These are phyloP conservation scores for Marronus borbonicus DNA, from an alignment of 2,888 invertebrate species.

Conservation along the genomic window DNA sequence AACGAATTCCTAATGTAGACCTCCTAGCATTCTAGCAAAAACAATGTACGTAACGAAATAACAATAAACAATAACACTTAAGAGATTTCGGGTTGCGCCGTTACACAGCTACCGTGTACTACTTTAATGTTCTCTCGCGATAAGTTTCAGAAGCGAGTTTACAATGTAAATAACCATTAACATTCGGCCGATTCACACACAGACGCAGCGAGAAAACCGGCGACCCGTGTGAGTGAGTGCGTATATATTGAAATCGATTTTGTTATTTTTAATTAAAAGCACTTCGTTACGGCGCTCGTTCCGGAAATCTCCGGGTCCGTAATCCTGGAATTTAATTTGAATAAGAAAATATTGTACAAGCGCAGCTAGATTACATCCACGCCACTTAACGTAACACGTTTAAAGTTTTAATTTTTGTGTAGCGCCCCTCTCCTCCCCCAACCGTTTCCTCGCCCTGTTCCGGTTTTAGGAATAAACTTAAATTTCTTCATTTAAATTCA, in stretches of 20 bases:
- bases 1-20: background rate
- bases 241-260: slow-evolving; percentile 29
- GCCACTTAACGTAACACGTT: slow-evolving; percentile 36
- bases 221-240: background rate
- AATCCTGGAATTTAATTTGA: slow-evolving; percentile 38
- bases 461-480: slow-evolving; percentile 10
- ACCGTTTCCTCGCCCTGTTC: too few species aligned
- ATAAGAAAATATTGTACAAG: slow-evolving; percentile 30
- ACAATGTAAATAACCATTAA: slow-evolving; percentile 23
- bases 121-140: slow-evolving; percentile 1
- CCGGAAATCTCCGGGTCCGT: slow-evolving; percentile 24
- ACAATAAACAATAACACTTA: slow-evolving; percentile 20
- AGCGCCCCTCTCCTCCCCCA: background rate
- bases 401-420: slow-evolving; percentile 31
- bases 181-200: slow-evolving; percentile 6
- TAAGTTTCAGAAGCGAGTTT: slow-evolving; percentile 14
- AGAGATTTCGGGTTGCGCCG: slow-evolving; percentile 11
- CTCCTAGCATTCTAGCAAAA: background rate
- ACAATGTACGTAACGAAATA: slow-evolving; percentile 1
- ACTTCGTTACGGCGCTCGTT: slow-evolving; percentile 11
- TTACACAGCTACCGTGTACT: background rate
- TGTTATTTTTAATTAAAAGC: slow-evolving; percentile 35
- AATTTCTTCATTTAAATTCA: slow-evolving; percentile 31
- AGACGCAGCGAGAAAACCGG: background rate
- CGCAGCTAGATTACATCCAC: slow-evolving; percentile 32